Percentiles rank a stretch among this genome's conserved stretches.
These are phyloP conservation scores for Lypha dubia DNA, from an alignment of 2,888 invertebrate genomes.

Conservation along the genomic window DNA sequence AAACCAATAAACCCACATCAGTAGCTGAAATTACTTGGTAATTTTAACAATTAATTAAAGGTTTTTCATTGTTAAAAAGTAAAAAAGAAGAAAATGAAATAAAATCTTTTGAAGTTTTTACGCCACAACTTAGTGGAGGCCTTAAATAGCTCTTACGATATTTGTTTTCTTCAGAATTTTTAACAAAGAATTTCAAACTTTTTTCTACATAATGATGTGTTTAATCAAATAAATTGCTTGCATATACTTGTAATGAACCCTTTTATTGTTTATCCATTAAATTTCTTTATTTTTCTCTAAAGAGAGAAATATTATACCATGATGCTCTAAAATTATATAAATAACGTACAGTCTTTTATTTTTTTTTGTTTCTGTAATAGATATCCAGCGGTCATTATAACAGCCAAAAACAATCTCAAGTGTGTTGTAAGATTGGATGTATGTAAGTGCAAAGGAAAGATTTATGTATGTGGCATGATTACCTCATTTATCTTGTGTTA, in stretches of 20 bases:
- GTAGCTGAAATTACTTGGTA: slow-evolving; percentile 68
- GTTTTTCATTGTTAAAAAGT: slow-evolving; percentile 39
- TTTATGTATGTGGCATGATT: slow-evolving; percentile 71
- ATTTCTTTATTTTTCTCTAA: slow-evolving; percentile 32
- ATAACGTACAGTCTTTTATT: too few species aligned
- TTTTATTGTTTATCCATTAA: slow-evolving; percentile 70
- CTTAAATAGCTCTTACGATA: slow-evolving; percentile 11
- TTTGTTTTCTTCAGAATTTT: background rate
- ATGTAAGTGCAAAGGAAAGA: slow-evolving; percentile 44
- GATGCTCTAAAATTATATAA: slow-evolving; percentile 1
- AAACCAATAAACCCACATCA: slow-evolving; percentile 51
- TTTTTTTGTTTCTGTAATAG: slow-evolving; percentile 59
- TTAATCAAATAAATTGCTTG: slow-evolving; percentile 52
- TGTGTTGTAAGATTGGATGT: slow-evolving; percentile 49
- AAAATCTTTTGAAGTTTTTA: slow-evolving; percentile 66
- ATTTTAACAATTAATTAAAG: slow-evolving; percentile 70
- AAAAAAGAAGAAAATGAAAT: background rate
- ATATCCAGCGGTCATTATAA: slow-evolving; percentile 71
- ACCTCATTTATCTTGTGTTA: slow-evolving; percentile 67
- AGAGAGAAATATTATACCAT: slow-evolving; percentile 22
- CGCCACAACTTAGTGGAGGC: slow-evolving; percentile 52
- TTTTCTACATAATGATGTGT: slow-evolving; percentile 67
- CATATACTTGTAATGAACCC: slow-evolving; percentile 57
- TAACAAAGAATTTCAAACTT: slow-evolving; percentile 18
- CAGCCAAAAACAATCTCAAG: slow-evolving; percentile 48